Conservation (phyloP, 2,888 invertebrate species). For the Cacoxenus indagator region DNA sequence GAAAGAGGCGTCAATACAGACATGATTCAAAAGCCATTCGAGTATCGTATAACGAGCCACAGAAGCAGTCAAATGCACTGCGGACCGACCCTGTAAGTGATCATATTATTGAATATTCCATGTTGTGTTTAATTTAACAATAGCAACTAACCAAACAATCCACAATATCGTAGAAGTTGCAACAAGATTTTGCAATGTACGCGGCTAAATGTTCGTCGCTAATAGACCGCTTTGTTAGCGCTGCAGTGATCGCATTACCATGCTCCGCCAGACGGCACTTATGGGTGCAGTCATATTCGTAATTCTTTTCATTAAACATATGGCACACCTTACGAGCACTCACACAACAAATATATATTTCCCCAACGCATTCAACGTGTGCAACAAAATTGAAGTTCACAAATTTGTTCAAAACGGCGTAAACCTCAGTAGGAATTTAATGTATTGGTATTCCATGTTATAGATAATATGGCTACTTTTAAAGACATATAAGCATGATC, state of each 20-base stretch:
- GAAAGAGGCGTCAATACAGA: slow-evolving; percentile 24
- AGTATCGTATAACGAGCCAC: slow-evolving; percentile 79
- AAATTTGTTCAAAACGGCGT: too few relatives aligned
- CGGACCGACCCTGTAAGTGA: slow-evolving; percentile 77
- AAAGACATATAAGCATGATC: too few relatives aligned
- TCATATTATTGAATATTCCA: not conserved
- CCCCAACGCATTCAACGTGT: not conserved
- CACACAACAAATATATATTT: not conserved
- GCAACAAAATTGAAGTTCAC: too few relatives aligned
- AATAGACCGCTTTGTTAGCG: slow-evolving; percentile 77
- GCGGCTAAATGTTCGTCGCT: slow-evolving; percentile 75
- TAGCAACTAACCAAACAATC: slow-evolving; percentile 74
- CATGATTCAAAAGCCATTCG: slow-evolving; percentile 80
- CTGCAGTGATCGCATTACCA: slow-evolving; percentile 73
- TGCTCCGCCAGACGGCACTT: slow-evolving; percentile 73
- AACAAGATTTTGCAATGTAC: slow-evolving; percentile 75
- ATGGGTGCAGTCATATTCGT: slow-evolving; percentile 73
- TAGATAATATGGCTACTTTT: too few relatives aligned
- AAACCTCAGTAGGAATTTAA: too few relatives aligned
- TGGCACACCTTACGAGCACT: not conserved
- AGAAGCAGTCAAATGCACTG: slow-evolving; percentile 84
- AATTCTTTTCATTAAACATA: slow-evolving; percentile 46
- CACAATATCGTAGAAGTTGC: slow-evolving; percentile 74
- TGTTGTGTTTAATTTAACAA: not conserved
- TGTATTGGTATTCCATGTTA: too few relatives aligned